Evolutionary conservation across 2,113 vertebrate genomes (phyloP), one percentile per base, ranked within the genome.

Genomic region (Salvator merianae): DNA sequence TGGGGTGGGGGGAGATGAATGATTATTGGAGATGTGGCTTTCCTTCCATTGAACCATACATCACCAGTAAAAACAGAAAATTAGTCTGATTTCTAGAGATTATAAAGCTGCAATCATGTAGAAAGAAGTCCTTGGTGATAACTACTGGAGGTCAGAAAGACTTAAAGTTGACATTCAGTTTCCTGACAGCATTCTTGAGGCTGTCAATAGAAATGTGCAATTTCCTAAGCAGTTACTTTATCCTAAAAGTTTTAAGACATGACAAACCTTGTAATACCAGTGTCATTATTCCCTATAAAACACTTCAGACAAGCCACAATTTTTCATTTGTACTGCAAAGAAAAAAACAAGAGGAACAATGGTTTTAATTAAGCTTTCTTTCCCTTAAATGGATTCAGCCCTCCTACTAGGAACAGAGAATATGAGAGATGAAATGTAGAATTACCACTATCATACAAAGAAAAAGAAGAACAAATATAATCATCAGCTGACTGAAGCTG

Each of bases 391-490:
- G 70, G 83, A 72, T 85, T 79, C 83, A 79, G 83, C 77, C 77
- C 69, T 85, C 83, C 83, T 85, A 73, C 83, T 79, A 79, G 77
- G 83, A 85, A 85, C 77, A 85, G 77, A 85, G 83, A n/a, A 59
- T 36, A 73, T 43, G 38, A 73, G 40, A 73, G 73, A 79, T 73
- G 72, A 84, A 73, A 85, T 68, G 65, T 36, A 63, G 77, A 85
- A 79, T 73, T 79, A 85, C 79, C 50, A 13, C 36, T 73, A 69
- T 85, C 68, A 73, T 85, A 36, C 8, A 62, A 43, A 72, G 18
- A 63, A n/a, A 63, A 16, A 62, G 75, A 70, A 71, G 30, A 79
- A 79, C 72, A 85, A 85, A 63, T 79, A 79, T 55, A 72, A 63
- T 72, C 59, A 73, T 63, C 38, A n/a, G 32, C 70, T 85, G 62